phyloP scores from a whole-genome alignment of 2,797 vertebrate species.

The Mycteria americana region DNA sequence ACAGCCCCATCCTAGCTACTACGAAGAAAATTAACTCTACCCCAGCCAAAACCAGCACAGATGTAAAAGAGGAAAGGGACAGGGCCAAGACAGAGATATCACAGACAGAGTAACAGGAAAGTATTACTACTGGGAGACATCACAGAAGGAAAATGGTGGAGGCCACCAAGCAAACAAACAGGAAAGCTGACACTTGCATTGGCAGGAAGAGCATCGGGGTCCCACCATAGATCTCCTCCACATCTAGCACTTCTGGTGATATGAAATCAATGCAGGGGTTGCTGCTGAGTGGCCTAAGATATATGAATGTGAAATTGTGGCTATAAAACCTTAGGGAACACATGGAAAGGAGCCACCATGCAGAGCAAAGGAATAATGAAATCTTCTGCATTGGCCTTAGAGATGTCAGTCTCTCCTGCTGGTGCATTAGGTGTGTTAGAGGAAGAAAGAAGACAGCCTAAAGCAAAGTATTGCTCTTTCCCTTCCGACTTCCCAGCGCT shows the following conservation, averaged over 20 bases:
- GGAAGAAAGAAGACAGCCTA: background rate
- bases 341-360: constrained; percentile 51
- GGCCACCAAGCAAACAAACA: background rate
- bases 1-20: too few relatives aligned
- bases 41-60: background rate
- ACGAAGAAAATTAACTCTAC: too few relatives aligned
- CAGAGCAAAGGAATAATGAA: constrained; percentile 41
- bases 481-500: background rate
- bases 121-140: background rate
- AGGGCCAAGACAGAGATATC: background rate
- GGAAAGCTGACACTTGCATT: background rate
- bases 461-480: background rate
- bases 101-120: background rate
- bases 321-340: constrained; percentile 38
- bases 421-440: background rate
- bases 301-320: constrained; percentile 22
- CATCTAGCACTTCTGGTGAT: background rate
- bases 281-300: constrained; percentile 12
- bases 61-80: background rate
- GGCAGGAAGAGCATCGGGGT: constrained; percentile 15
- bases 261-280: constrained; percentile 39
- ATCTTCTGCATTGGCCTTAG: constrained; percentile 8
- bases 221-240: background rate
- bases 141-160: background rate
- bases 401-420: background rate